Base-by-base conservation (phyloP, 2,797 vertebrate genomes). In the Apodemus agrarius region DNA sequence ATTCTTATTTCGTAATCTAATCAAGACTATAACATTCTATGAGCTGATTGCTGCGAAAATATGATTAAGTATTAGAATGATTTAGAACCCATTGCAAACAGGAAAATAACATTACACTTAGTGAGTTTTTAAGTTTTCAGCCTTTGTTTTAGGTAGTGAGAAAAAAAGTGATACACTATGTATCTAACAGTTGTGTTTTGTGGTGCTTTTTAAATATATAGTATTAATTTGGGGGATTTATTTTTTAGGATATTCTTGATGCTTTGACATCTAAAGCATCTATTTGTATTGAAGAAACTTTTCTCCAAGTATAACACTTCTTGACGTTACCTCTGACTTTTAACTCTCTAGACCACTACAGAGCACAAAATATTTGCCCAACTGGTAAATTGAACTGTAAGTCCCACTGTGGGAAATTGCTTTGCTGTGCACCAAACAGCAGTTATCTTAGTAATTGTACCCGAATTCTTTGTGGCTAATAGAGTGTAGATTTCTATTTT, bases 341-440 rank as follows among this genome's bases (percentile, higher is more conserved):
- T 99, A 99, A 99, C 98, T 98, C 98, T 98, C 97, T 98, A 97
- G 98, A 97, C 98, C 98, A 98, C 99, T 98, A 98, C 98, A 92
- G 98, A 98, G 99, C 98, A 98, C 98, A 98, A 98, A 98, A 98
- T 98, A 98, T 98, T 99, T 99, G 98, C 98, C 98, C 99, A 99
- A 98, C 98, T 99, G 98, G 98, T 99, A 99, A 99, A 99, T 99
- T 99, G 98, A 98, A 98, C 98, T 98, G 97, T 99, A 99, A 99
- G 98, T 98, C 98, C 98, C 98, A 98, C 99, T 98, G 99, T 97
- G 98, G 98, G 97, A 99, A 99, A 99, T 99, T 99, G 99, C 98
- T 99, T 99, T 99, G 98, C 99, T 98, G 98, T 98, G 98, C 98
- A 98, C 98, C 98, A 98, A 98, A 99, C 98, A 98, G 98, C 98